A percentile compares a stretch with the other conserved stretches of the same genome.
phyloP scores from a whole-genome alignment of 2,797 vertebrate species.

The Trematomus bernacchii region DNA sequence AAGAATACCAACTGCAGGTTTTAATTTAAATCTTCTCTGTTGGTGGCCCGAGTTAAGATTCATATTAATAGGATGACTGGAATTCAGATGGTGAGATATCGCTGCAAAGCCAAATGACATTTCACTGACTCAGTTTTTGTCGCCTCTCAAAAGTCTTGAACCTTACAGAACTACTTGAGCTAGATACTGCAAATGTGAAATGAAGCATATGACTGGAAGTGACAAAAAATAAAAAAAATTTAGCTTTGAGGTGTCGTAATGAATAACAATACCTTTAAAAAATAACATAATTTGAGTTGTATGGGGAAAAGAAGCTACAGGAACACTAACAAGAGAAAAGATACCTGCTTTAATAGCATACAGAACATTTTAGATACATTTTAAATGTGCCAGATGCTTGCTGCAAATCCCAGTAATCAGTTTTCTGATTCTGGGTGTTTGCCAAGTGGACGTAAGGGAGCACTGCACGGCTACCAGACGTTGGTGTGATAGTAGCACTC shows the following conservation, averaged over 20 bases:
- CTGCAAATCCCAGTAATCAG: background rate
- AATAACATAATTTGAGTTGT: background rate
- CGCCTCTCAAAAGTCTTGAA: background rate
- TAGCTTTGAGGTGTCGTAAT: background rate
- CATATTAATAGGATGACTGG: background rate
- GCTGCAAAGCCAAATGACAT: background rate
- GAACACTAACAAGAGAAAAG: background rate
- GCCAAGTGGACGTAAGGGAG: slow-evolving; percentile 11
- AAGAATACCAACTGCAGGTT: slow-evolving; percentile 13
- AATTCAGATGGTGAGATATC: background rate
- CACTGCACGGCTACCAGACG: background rate
- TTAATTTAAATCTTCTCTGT: background rate
- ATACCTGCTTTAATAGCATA: background rate
- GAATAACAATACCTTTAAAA: background rate
- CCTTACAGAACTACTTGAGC: background rate
- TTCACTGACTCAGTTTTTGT: background rate
- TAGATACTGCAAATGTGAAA: background rate
- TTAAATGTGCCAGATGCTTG: background rate
- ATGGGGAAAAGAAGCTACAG: background rate
- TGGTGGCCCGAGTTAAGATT: background rate
- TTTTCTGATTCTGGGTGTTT: slow-evolving; percentile 12
- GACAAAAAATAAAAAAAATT: background rate
- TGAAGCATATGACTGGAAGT: background rate
- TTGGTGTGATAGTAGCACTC: slow-evolving; percentile 5
- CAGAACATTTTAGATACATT: background rate